Evolutionary conservation across 2,797 vertebrate species (phyloP), one percentile per base, ranked within the genome.

Genomic region (Myotis pilosus): DNA sequence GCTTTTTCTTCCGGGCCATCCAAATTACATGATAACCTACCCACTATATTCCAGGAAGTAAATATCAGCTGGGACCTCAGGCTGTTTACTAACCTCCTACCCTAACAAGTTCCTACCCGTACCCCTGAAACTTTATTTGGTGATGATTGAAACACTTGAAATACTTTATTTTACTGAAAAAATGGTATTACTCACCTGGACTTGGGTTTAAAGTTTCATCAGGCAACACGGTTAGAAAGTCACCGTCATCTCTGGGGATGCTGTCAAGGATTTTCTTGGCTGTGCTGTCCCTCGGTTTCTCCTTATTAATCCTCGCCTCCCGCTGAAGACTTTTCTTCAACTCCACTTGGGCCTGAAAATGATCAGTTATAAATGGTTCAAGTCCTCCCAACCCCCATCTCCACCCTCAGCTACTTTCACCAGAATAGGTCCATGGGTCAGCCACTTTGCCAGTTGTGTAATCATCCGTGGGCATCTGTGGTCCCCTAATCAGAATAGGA

Each of bases 271-370:
- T 79, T 89, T 97, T 96, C 81, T 96, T 92, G 0, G 91, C 33
- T 85, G 95, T 96, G 36, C 82, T 87, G 83, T 98, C 97, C 74
- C 81, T 96, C 4, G 1, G 60, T 87, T 98, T 98, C 74, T 97
- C 96, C 87, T 98, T 92, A 89, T 80, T 97, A 92, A 96, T 96
- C 95, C 94, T 97, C 10, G 76, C 88, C 64, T 98, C 98, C 93
- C 79, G 91, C 23, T 89, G 98, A 97, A 98, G 97, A 93, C 92
- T 97, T 74, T 96, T 68, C 96, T 97, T 98, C 96, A 97, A 57
- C 96, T 98, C 98, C 30, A 88, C 95, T 97, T 98, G 98, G 13
- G 87, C 97, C 97, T 97, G 97, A 94, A 98, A 98, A 97, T 2
- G 8, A 97, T 91, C 44, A 17, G 95, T 82, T 97, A 53, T 0